Conservation (phyloP, 2,888 invertebrate species). For the Caenorhabditis japonica region DNA sequence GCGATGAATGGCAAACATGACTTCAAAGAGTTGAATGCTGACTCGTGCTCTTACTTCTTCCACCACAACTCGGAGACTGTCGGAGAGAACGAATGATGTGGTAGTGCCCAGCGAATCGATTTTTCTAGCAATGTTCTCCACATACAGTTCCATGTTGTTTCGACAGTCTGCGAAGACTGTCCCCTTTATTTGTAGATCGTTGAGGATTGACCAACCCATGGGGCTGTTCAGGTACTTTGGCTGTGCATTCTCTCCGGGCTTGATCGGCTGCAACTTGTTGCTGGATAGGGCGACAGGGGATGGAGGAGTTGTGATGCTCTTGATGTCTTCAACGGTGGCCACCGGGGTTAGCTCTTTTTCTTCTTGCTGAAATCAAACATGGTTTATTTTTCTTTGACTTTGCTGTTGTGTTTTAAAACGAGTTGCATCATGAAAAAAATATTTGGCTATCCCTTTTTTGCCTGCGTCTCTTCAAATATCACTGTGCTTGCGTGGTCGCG, state of each 20-base stretch:
- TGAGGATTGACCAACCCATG: conserved; percentile 29
- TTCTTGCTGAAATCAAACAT: conserved; percentile 41
- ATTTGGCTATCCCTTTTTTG: too few species aligned
- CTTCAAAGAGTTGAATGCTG: conserved; percentile 66
- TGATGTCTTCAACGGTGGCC: conserved; percentile 21
- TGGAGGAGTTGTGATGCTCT: conserved; percentile 27
- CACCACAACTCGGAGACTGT: conserved; percentile 6
- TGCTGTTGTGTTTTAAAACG: too few species aligned
- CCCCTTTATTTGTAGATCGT: conserved; percentile 44
- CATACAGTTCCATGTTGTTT: conserved; percentile 39
- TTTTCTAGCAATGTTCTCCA: conserved; percentile 44
- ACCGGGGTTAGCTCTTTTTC: conserved; percentile 27
- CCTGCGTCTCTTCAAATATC: too few species aligned
- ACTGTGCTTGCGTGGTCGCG: too few species aligned
- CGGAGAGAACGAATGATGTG: conserved; percentile 14
- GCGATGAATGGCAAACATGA: conserved; percentile 71
- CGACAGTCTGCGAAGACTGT: conserved; percentile 43
- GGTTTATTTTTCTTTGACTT: too few species aligned
- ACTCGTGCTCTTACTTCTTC: conserved; percentile 59
- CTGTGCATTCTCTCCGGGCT: conserved; percentile 51
- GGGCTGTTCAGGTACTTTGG: conserved; percentile 30
- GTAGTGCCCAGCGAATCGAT: conserved; percentile 17
- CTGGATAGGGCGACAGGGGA: conserved; percentile 13
- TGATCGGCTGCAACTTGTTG: conserved; percentile 32
- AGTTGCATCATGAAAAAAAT: too few species aligned